Percentiles rank a stretch among this genome's conserved stretches.
phyloP scores from a whole-genome alignment of 2,113 vertebrate genomes.

The Semnornis frantzii region DNA sequence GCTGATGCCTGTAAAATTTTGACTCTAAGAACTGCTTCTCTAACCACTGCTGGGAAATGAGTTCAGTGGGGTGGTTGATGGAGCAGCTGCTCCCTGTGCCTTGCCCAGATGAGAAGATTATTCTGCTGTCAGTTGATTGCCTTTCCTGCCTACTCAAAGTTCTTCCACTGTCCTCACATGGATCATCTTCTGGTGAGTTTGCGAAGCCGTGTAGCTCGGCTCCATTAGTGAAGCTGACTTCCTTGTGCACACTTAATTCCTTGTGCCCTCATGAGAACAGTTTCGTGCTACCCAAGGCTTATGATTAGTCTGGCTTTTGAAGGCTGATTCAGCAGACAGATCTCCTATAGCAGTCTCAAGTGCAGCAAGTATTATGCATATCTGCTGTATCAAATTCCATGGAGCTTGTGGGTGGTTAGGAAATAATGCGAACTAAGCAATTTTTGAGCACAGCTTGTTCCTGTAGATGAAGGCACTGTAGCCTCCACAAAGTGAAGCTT shows the following conservation, averaged over 20 bases:
- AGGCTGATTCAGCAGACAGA: slow-evolving; percentile 65
- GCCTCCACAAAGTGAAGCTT: slow-evolving; percentile 26
- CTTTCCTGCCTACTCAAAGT: slow-evolving; percentile 13
- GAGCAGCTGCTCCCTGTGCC: slow-evolving; percentile 60
- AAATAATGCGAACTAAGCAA: slow-evolving; percentile 60
- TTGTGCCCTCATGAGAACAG: slow-evolving; percentile 52
- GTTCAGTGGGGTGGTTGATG: slow-evolving; percentile 62
- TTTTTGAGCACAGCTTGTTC: slow-evolving; percentile 63
- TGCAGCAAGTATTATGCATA: slow-evolving; percentile 67
- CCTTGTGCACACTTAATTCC: slow-evolving; percentile 35
- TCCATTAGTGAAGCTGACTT: slow-evolving; percentile 54
- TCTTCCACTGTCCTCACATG: slow-evolving; percentile 21
- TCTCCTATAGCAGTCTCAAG: slow-evolving; percentile 61
- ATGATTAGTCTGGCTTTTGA: slow-evolving; percentile 61
- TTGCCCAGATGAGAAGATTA: slow-evolving; percentile 55
- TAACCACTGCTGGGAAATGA: slow-evolving; percentile 65
- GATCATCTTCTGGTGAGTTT: slow-evolving; percentile 52
- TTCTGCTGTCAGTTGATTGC: slow-evolving; percentile 52
- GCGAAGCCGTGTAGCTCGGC: background rate
- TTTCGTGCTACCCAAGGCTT: slow-evolving; percentile 48
- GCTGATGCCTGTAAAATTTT: slow-evolving; percentile 65
- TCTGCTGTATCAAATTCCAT: slow-evolving; percentile 69
- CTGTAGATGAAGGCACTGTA: slow-evolving; percentile 52
- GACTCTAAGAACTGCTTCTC: slow-evolving; percentile 52
- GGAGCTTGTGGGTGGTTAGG: slow-evolving; percentile 64